Evolutionary conservation across 2,888 invertebrate species (phyloP).

Genomic region (Arenicola marina): DNA sequence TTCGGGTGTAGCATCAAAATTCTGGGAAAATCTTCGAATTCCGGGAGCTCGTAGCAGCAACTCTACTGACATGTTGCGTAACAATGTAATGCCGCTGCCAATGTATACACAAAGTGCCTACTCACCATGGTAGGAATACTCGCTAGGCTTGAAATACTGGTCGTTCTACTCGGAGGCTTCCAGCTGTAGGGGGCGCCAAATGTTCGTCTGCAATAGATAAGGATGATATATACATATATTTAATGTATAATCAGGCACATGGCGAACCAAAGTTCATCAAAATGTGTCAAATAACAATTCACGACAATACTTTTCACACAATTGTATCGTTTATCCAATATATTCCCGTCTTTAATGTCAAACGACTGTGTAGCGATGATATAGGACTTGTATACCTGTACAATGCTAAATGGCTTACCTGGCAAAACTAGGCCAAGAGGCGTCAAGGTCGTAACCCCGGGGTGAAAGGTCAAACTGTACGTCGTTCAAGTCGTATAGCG

Average conservation of each 20-base stretch:
- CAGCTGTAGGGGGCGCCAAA: constrained; percentile 34
- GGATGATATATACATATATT: background rate
- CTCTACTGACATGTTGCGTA: background rate
- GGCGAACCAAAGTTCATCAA: too few species aligned
- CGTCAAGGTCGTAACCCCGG: constrained; percentile 61
- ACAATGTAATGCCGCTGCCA: background rate
- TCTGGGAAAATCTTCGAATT: too few species aligned
- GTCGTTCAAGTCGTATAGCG: constrained; percentile 62
- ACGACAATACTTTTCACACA: too few species aligned
- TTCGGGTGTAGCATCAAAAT: too few species aligned
- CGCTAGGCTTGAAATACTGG: constrained; percentile 53
- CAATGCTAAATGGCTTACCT: constrained; percentile 41
- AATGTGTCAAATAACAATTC: too few species aligned
- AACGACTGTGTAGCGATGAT: too few species aligned
- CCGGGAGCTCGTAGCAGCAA: too few species aligned
- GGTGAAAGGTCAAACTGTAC: constrained; percentile 62
- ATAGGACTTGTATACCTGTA: background rate
- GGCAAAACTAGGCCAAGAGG: constrained; percentile 62
- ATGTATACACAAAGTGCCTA: background rate
- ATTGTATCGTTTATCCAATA: too few species aligned
- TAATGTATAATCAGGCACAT: background rate
- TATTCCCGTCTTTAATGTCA: too few species aligned
- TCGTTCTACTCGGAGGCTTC: constrained; percentile 50
- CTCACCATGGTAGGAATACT: constrained; percentile 35
- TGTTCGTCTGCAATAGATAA: constrained; percentile 16